Percentiles rank a stretch among this genome's conserved stretches.
Conservation (phyloP, 92 coral and sea anemone species). For the Bergia sp. region DNA sequence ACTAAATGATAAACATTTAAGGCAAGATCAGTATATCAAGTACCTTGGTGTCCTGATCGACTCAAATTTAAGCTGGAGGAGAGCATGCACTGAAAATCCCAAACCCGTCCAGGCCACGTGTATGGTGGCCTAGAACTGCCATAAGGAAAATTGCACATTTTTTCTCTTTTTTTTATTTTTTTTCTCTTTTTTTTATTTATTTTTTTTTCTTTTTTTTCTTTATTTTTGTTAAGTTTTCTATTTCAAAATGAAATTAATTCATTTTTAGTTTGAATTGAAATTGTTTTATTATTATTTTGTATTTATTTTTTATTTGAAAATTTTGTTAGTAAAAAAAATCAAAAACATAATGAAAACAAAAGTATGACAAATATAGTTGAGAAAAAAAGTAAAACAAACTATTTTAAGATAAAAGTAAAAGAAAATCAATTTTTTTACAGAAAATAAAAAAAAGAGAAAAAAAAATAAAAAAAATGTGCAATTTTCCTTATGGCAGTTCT, state of each 20-base stretch:
- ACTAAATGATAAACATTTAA: slow-evolving; percentile 4
- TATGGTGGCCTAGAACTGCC: slow-evolving; percentile 1
- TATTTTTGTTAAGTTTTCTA: slow-evolving; percentile 14
- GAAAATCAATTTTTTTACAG: slow-evolving; percentile 14
- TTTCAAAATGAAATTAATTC: slow-evolving; percentile 14
- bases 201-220: slow-evolving; percentile 13
- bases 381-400: slow-evolving; percentile 14
- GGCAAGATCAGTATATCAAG: background rate
- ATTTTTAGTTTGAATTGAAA: slow-evolving; percentile 14
- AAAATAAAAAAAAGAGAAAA: slow-evolving; percentile 13
- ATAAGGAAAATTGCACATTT: slow-evolving; percentile 15
- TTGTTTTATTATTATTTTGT: slow-evolving; percentile 13
- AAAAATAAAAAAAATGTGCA: slow-evolving; percentile 14
- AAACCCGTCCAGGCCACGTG: slow-evolving; percentile 22
- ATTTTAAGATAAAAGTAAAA: slow-evolving; percentile 13
- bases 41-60: too few species aligned
- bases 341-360: slow-evolving; percentile 14
- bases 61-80: slow-evolving; percentile 2
- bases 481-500: too few species aligned
- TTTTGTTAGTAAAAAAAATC: slow-evolving; percentile 14
- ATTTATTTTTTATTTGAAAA: slow-evolving; percentile 12
- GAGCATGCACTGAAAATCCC: slow-evolving; percentile 19
- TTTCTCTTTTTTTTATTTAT: slow-evolving; percentile 13
- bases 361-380: slow-evolving; percentile 12
- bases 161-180: slow-evolving; percentile 13